Conservation (phyloP, 1,140 invertebrate species). For the Metaphire vulgaris region DNA sequence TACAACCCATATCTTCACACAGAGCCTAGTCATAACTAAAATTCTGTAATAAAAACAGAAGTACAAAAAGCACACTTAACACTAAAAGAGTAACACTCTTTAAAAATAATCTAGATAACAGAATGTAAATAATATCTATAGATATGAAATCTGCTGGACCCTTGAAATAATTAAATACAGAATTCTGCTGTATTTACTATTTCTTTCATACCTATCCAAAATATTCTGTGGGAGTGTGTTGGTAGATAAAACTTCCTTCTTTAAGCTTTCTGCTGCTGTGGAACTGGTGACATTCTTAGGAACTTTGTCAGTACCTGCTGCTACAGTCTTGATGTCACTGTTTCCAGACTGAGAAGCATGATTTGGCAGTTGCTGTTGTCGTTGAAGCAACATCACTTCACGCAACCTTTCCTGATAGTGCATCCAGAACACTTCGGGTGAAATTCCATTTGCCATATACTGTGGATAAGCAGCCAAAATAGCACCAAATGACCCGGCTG, state of each 20-base stretch:
- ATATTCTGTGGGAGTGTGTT: neutral
- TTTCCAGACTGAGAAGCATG: neutral
- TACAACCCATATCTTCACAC: no score
- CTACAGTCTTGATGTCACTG: neutral
- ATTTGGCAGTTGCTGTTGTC: neutral
- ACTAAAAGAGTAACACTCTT: no score
- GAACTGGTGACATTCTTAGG: neutral
- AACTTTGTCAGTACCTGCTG: neutral
- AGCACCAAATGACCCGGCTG: neutral
- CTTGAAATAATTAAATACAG: no score
- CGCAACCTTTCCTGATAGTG: neutral
- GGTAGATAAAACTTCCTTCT: neutral
- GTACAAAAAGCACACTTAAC: no score
- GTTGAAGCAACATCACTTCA: neutral
- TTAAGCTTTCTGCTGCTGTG: neutral
- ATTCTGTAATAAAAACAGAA: no score
- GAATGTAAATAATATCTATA: no score
- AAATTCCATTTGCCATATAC: neutral
- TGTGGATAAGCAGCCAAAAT: neutral
- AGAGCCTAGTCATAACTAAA: no score
- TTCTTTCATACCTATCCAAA: neutral
- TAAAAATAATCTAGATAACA: no score
- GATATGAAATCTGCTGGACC: no score
- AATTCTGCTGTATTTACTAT: no score
- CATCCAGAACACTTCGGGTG: neutral